Percentiles rank a stretch among this genome's conserved stretches.
phyloP scores from a whole-genome alignment of 2,797 vertebrate species.

The Halcyon chelicuti region DNA sequence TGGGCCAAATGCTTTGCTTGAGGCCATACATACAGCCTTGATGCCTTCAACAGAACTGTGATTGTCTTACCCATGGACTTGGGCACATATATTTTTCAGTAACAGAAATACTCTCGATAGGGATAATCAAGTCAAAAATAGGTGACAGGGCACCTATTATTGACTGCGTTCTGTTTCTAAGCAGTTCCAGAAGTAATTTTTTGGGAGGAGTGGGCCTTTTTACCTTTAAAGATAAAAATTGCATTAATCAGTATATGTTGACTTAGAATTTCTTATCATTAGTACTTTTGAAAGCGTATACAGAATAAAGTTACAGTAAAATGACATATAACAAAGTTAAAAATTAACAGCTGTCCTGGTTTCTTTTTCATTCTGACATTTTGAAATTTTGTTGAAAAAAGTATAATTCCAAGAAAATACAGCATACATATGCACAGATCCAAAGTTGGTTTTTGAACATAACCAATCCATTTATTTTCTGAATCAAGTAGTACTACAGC shows the following conservation, averaged over 20 bases:
- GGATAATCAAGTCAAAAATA: not conserved
- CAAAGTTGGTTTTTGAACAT: not conserved
- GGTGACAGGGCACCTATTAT: not conserved
- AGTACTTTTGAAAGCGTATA: not conserved
- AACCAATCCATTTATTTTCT: not conserved
- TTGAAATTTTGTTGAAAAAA: not conserved
- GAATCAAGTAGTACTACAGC: not conserved
- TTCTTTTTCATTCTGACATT: not conserved
- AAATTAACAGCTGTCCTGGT: not conserved
- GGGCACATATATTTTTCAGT: not conserved
- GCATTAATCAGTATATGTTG: not conserved
- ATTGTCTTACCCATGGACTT: too few species aligned
- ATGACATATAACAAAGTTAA: not conserved
- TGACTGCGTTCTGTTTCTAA: not conserved
- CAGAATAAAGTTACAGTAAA: not conserved
- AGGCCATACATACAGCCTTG: not conserved
- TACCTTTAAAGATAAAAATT: not conserved
- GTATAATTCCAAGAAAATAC: not conserved
- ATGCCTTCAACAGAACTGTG: not conserved
- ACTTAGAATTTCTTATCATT: not conserved
- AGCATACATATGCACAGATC: not conserved
- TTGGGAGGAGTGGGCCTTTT: fast-evolving
- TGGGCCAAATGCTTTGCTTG: not conserved
- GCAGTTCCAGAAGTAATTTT: not conserved
- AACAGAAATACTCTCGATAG: not conserved